Percentiles rank a stretch among this genome's conserved stretches.
These are phyloP conservation scores for Anthopleura sola DNA, from an alignment of 64 coral and sea anemone genomes.

Conservation along the genomic window DNA sequence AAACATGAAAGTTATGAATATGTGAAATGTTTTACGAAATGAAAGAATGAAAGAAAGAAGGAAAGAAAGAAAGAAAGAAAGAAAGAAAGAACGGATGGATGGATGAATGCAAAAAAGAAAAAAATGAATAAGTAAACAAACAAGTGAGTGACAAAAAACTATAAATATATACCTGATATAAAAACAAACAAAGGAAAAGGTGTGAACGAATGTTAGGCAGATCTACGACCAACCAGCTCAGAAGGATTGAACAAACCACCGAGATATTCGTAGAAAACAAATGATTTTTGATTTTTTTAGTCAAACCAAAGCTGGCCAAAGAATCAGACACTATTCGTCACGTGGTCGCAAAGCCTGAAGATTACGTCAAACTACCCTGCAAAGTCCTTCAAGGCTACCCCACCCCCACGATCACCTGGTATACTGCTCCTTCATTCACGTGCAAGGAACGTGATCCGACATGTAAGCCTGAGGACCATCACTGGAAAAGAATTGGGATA, in stretches of 20 bases:
- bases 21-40: too few relatives aligned
- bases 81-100: not conserved
- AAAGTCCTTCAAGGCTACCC: conserved; percentile 10
- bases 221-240: too few relatives aligned
- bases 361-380: not conserved
- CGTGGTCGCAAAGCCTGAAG: not conserved
- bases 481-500: conserved; percentile 8
- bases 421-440: not conserved
- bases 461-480: not conserved
- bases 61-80: not conserved
- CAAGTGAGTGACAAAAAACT: too few relatives aligned
- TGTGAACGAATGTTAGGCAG: too few relatives aligned
- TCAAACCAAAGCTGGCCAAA: conserved; percentile 19
- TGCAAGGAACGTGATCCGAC: not conserved
- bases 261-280: too few relatives aligned
- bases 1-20: too few relatives aligned
- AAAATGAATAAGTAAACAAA: too few relatives aligned
- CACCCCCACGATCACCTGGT: conserved; percentile 23
- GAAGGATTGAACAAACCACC: too few relatives aligned
- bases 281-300: not conserved
- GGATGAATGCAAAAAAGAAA: too few relatives aligned
- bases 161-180: too few relatives aligned
- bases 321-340: not conserved
- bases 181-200: too few relatives aligned
- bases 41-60: not conserved